A percentile compares a stretch with the other conserved stretches of the same genome.
Evolutionary conservation across 2,888 invertebrate genomes (phyloP).

Genomic region (Leptopterna dolabrata): DNA sequence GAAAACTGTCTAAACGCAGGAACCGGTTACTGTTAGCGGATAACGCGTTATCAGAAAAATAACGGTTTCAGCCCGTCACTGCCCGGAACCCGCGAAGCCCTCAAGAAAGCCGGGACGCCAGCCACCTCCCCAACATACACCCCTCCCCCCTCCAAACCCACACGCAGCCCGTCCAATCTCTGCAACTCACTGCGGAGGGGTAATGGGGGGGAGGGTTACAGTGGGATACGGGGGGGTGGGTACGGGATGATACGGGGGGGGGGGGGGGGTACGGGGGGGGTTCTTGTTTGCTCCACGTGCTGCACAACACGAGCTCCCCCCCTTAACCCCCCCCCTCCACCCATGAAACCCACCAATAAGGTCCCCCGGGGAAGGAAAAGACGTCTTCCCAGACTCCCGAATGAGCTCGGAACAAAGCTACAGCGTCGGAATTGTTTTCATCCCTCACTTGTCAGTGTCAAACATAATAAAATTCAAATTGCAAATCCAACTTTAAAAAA

Average conservation of each 20-base stretch:
- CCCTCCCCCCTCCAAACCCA: background rate
- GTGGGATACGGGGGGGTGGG: no score
- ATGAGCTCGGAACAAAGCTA: background rate
- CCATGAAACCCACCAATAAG: background rate
- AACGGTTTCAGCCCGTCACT: no score
- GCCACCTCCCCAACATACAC: constrained; percentile 2
- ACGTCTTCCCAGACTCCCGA: background rate
- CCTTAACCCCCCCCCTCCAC: background rate
- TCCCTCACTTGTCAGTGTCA: background rate
- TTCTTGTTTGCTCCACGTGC: constrained; percentile 6
- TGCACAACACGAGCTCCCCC: background rate
- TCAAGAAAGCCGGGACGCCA: constrained; percentile 27
- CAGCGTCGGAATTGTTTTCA: background rate
- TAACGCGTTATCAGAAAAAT: no score
- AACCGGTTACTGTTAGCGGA: no score
- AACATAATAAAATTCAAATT: background rate
- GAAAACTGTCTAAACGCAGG: no score
- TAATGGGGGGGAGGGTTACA: no score
- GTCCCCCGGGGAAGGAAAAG: background rate
- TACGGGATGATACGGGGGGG: no score
- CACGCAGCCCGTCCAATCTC: background rate
- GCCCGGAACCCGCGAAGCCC: background rate
- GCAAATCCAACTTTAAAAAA: no score
- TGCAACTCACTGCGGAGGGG: no score
- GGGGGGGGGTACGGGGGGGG: background rate